These are phyloP conservation scores for Aphodius sticticus DNA, from an alignment of 2,888 invertebrate species.

Conservation along the genomic window DNA sequence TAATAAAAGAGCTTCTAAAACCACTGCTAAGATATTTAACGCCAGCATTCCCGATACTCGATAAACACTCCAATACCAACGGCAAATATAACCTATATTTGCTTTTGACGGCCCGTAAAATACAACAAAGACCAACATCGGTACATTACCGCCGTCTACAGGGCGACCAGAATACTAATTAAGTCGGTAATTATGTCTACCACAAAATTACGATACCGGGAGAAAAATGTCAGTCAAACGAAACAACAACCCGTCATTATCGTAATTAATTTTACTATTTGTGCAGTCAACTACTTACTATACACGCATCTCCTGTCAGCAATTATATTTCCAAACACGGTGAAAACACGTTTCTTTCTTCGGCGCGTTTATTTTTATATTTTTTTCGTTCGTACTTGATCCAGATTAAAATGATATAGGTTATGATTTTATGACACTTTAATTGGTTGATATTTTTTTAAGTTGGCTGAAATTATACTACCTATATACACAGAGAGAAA, in stretches of 20 bases:
- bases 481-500: no score
- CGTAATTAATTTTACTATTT: constrained; percentile 14
- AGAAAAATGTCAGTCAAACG: constrained; percentile 4
- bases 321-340: not conserved
- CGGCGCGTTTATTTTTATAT: not conserved
- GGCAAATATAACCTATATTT: constrained; percentile 28
- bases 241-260: constrained; percentile 18
- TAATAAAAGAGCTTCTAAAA: constrained; percentile 4
- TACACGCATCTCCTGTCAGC: constrained; percentile 4
- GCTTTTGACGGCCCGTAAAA: constrained; percentile 16
- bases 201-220: not conserved
- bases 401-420: not conserved
- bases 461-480: not conserved
- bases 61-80: constrained; percentile 6
- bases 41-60: not conserved
- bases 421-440: not conserved
- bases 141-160: constrained; percentile 22
- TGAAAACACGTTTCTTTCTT: not conserved
- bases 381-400: not conserved
- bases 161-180: constrained; percentile 26
- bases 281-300: not conserved
- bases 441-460: not conserved
- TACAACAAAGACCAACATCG: constrained; percentile 22
- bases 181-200: constrained; percentile 17
- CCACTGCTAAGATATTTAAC: not conserved